Base-by-base conservation (phyloP, 2,888 invertebrate genomes). In the Acleris emargana region DNA sequence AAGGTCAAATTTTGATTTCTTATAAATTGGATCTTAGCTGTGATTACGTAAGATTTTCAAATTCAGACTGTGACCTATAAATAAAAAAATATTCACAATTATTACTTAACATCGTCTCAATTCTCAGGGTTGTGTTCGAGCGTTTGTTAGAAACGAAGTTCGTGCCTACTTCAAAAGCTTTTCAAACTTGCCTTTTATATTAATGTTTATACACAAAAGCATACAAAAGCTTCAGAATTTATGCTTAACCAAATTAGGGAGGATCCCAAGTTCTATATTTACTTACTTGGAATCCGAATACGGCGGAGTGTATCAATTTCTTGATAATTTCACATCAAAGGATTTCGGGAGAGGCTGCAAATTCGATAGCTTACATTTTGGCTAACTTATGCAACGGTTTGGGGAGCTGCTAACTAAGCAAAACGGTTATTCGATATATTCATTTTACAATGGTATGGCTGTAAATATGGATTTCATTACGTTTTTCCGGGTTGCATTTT, bases 321-420 rank as follows among this genome's bases (percentile, higher is more conserved):
- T 60, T 66, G 51, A 60, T 60, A 66, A 66, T 45, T 57, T 66
- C 57, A 57, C 57, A 52, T 66, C 66, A 66, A 66, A 66, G 66
- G 64, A 54, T 55, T 55, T 51, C 11, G 38, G 20, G 60, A n/a
- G 47, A 20, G 53, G 58, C 22, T 25, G 11, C 54, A 64, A 50
- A 64, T 64, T 60, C 50, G 20, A 43, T 20, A 49, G 42, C 54
- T 42, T 38, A 50, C 55, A 60, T 60, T 60, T 55, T 49, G 45
- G 42, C 50, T 25, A 59, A 59, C 64, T 59, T 58, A 64, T 50
- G 59, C 63, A 64, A 28, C 49, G 54, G 49, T 59, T 64, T 54
- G 18, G 42, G 20, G 20, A 42, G 17, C 18, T 28, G 64, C 28
- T 59, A 64, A 59, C 45, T 63, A 58, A 62, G 55, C 62, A 62